A percentile compares a stretch with the other conserved stretches of the same genome.
Conservation (phyloP, 2,113 vertebrate genomes). For the Perognathus longimembris region DNA sequence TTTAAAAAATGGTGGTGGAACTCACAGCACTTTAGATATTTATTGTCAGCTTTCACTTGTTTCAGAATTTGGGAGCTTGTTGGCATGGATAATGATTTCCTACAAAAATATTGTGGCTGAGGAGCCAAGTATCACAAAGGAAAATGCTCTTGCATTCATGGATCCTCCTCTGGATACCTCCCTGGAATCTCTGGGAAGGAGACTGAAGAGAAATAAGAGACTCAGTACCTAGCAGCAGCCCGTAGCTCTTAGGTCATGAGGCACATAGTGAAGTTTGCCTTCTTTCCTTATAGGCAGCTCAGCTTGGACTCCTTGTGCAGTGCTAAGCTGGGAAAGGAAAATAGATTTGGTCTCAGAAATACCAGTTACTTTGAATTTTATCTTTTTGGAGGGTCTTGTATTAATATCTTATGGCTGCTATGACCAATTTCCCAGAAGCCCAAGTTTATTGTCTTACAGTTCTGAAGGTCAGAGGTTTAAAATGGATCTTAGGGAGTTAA, state of each 20-base stretch:
- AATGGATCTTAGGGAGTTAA: neutral
- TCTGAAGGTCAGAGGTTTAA: neutral
- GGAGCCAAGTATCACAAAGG: neutral
- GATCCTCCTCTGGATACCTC: neutral
- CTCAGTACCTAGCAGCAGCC: neutral
- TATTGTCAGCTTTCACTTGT: slow-evolving; percentile 6
- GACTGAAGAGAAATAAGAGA: neutral
- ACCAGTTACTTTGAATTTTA: neutral
- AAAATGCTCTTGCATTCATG: slow-evolving; percentile 1
- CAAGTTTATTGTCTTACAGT: neutral
- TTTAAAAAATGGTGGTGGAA: slow-evolving; percentile 24
- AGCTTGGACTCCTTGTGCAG: neutral
- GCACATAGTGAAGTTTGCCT: neutral
- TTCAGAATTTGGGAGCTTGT: neutral
- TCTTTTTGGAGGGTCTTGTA: neutral
- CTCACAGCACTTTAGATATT: neutral
- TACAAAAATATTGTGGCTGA: neutral
- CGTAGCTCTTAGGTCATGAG: neutral
- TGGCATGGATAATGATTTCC: neutral
- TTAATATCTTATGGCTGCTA: neutral
- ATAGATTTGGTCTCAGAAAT: neutral
- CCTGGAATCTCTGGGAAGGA: neutral
- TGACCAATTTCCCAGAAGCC: neutral
- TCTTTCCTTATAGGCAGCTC: neutral
- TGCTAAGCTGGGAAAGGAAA: neutral